Percentiles rank a stretch among this genome's conserved stretches.
Conservation (phyloP, 2,797 vertebrate species). For the Thunnus albacares region DNA sequence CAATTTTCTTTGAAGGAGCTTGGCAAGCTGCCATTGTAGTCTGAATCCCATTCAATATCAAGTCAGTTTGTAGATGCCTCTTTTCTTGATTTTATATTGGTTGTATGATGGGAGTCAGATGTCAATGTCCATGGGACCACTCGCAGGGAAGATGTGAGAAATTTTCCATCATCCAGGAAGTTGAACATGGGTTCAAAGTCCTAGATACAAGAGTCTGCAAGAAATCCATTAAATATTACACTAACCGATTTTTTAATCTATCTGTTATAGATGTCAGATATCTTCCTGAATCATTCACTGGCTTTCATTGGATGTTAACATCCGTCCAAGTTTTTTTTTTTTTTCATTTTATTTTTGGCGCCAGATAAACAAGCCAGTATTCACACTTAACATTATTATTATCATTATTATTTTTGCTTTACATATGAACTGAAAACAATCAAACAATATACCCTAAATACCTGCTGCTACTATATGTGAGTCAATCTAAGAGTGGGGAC, state of each 20-base stretch:
- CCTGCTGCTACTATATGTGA: background rate
- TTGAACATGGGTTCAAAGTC: background rate
- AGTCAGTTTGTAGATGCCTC: background rate
- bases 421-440: background rate
- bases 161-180: slow-evolving; percentile 6
- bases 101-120: slow-evolving; percentile 24
- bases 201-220: background rate
- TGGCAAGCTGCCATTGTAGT: slow-evolving; percentile 1
- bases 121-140: background rate
- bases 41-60: background rate
- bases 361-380: background rate
- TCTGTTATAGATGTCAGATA: background rate
- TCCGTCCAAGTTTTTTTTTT: background rate
- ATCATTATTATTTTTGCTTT: background rate
- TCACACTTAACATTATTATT: background rate
- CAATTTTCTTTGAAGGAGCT: slow-evolving; percentile 8
- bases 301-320: background rate
- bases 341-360: background rate
- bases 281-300: background rate
- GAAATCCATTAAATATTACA: background rate
- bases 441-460: background rate
- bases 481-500: background rate
- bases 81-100: slow-evolving; percentile 8
- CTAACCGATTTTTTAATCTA: background rate
- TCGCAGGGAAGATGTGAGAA: slow-evolving; percentile 10